Evolutionary conservation across 2,888 invertebrate species (phyloP).

Genomic region (Tetranychus truncatus): DNA sequence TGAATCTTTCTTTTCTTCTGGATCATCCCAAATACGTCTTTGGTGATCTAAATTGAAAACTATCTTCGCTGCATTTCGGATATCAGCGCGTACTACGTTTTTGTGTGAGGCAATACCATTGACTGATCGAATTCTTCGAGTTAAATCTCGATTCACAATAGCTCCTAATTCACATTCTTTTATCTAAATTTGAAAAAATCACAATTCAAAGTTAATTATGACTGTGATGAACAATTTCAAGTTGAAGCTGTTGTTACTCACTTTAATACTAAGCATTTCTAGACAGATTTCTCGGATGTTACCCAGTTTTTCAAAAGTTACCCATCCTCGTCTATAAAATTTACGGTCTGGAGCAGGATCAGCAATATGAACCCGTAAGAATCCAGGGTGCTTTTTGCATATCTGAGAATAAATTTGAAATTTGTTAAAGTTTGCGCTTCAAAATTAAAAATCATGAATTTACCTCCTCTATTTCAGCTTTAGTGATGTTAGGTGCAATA

Average conservation of each 20-base stretch:
- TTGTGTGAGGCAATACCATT: conserved; percentile 77
- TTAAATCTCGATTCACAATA: conserved; percentile 88
- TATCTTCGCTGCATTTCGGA: conserved; percentile 74
- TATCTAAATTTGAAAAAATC: conserved; percentile 38
- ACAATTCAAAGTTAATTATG: too few relatives aligned
- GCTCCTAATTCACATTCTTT: conserved; percentile 80
- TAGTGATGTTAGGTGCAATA: conserved; percentile 83
- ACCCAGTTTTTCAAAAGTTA: conserved; percentile 84
- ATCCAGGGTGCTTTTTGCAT: conserved; percentile 79
- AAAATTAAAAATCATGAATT: conserved; percentile 24
- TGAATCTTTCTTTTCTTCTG: conserved; percentile 14
- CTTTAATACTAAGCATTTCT: conserved; percentile 84
- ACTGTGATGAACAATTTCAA: too few relatives aligned
- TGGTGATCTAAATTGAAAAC: conserved; percentile 73
- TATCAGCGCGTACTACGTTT: conserved; percentile 69
- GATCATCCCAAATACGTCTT: conserved; percentile 54
- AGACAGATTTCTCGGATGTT: conserved; percentile 99
- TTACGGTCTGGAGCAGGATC: conserved; percentile 89
- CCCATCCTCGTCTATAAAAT: conserved; percentile 95
- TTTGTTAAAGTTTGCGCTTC: not conserved
- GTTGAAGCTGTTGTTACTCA: conserved; percentile 34
- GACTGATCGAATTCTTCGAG: conserved; percentile 73
- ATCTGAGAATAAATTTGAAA: conserved; percentile 38
- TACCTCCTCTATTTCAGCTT: conserved; percentile 86
- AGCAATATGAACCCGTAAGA: conserved; percentile 79